A percentile compares a stretch with the other conserved stretches of the same genome.
Conservation (phyloP, 2,113 vertebrate species). For the Ageneiosus marmoratus region DNA sequence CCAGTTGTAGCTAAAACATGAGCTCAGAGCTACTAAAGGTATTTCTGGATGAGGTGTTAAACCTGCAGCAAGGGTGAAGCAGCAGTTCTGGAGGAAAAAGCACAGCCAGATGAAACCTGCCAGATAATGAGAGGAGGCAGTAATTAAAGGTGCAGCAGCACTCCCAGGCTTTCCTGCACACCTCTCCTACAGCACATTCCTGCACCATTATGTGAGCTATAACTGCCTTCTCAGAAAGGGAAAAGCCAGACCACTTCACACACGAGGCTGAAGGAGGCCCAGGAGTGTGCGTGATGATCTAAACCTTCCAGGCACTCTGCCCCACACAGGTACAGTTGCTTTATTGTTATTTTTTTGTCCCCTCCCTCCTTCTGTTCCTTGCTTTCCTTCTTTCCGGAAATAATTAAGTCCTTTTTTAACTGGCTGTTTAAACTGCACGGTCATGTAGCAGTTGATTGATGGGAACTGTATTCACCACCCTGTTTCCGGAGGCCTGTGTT, state of each 20-base stretch:
- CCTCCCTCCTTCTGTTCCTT: background rate
- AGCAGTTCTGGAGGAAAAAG: conserved; percentile 44
- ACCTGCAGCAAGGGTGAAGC: conserved; percentile 48
- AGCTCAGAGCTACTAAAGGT: conserved; percentile 36
- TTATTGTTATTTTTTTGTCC: conserved; percentile 60
- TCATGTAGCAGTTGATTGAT: conserved; percentile 65
- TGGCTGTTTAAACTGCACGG: conserved; percentile 56
- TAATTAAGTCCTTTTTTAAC: conserved; percentile 64
- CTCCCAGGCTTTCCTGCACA: conserved; percentile 65
- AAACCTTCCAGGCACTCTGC: conserved; percentile 59
- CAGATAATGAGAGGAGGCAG: conserved; percentile 49
- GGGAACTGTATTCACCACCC: conserved; percentile 56
- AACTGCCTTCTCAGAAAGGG: conserved; percentile 58
- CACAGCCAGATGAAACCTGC: conserved; percentile 50
- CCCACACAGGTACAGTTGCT: conserved; percentile 67
- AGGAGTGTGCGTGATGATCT: conserved; percentile 53
- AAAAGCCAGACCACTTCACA: conserved; percentile 60
- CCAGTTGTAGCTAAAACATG: background rate
- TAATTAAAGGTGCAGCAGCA: conserved; percentile 65
- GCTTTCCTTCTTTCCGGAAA: conserved; percentile 62
- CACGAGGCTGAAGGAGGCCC: conserved; percentile 32
- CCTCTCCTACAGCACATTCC: conserved; percentile 61
- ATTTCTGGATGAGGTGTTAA: conserved; percentile 21
- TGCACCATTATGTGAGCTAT: conserved; percentile 50
- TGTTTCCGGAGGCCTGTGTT: conserved; percentile 52